Percentiles rank a stretch among this genome's conserved stretches.
These are phyloP conservation scores for Listronotus oregonensis DNA, from an alignment of 1,140 invertebrate species.

Conservation along the genomic window DNA sequence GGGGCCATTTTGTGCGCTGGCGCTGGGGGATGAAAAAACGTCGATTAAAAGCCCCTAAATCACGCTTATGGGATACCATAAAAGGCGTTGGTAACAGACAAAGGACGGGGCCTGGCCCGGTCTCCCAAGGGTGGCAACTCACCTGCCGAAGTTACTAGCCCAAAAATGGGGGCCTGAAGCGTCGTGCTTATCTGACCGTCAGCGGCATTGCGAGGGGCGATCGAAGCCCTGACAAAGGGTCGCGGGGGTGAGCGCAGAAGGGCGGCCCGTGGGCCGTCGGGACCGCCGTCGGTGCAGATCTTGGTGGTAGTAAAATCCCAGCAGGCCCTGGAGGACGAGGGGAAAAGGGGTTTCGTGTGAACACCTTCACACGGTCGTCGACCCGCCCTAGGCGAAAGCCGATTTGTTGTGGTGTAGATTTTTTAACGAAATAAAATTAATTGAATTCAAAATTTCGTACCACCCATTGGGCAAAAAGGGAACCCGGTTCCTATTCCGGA, in stretches of 20 bases:
- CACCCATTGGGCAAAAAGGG: slow-evolving; percentile 65
- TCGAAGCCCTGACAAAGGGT: slow-evolving; percentile 70
- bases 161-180: slow-evolving; percentile 79
- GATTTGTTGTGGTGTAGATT: slow-evolving; percentile 59
- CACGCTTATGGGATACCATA: slow-evolving; percentile 74
- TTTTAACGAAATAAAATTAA: too few species aligned
- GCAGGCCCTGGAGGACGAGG: slow-evolving; percentile 74
- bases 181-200: slow-evolving; percentile 63
- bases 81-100: slow-evolving; percentile 87
- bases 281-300: slow-evolving; percentile 85
- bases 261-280: slow-evolving; percentile 75
- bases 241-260: slow-evolving; percentile 75
- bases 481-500: slow-evolving; percentile 75
- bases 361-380: slow-evolving; percentile 89
- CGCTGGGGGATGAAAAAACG: slow-evolving; percentile 82
- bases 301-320: slow-evolving; percentile 89
- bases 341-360: slow-evolving; percentile 89
- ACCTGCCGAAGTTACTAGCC: slow-evolving; percentile 86
- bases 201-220: too few species aligned
- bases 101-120: slow-evolving; percentile 85
- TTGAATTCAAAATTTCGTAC: too few species aligned
- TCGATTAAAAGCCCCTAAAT: slow-evolving; percentile 72
- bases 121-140: slow-evolving; percentile 89
- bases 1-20: slow-evolving; percentile 91
- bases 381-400: slow-evolving; percentile 73